Percentiles rank a stretch among this genome's conserved stretches.
Evolutionary conservation across 2,888 invertebrate species (phyloP).

Genomic region (Antheraea yamamai): DNA sequence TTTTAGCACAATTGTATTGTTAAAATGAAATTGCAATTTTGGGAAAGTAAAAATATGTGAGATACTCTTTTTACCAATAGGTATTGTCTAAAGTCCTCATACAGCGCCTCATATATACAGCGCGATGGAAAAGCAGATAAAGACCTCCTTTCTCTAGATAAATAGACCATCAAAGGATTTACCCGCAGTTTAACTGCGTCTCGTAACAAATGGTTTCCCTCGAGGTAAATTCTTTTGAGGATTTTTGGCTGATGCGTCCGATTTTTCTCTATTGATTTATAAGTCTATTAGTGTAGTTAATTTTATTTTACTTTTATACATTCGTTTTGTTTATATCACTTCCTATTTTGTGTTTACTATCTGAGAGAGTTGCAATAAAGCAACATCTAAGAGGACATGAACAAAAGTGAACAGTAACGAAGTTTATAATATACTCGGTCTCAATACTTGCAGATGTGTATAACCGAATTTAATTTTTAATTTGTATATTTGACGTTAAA

Average conservation of each 20-base stretch:
- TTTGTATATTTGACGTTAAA: too few relatives aligned
- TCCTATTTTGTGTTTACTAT: not conserved
- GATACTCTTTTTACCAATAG: not conserved
- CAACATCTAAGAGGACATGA: not conserved
- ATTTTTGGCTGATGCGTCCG: not conserved
- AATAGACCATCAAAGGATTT: slow-evolving; percentile 8
- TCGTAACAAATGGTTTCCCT: slow-evolving; percentile 9
- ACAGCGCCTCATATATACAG: not conserved
- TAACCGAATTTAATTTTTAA: too few relatives aligned
- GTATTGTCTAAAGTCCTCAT: not conserved
- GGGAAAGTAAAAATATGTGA: too few relatives aligned
- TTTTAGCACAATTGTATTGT: too few relatives aligned
- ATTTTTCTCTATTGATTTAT: slow-evolving; percentile 2
- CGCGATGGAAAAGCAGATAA: not conserved
- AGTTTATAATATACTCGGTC: not conserved
- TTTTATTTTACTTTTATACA: not conserved
- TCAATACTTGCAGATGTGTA: too few relatives aligned
- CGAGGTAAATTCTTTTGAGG: not conserved
- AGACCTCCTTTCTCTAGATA: slow-evolving; percentile 13
- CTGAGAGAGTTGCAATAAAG: not conserved
- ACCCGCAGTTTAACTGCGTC: slow-evolving; percentile 7
- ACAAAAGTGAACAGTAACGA: not conserved
- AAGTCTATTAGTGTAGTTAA: not conserved
- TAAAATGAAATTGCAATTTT: too few relatives aligned
- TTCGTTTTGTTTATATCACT: not conserved